Conservation (phyloP, 2,113 vertebrate genomes). For the Oncorhynchus clarkii region DNA sequence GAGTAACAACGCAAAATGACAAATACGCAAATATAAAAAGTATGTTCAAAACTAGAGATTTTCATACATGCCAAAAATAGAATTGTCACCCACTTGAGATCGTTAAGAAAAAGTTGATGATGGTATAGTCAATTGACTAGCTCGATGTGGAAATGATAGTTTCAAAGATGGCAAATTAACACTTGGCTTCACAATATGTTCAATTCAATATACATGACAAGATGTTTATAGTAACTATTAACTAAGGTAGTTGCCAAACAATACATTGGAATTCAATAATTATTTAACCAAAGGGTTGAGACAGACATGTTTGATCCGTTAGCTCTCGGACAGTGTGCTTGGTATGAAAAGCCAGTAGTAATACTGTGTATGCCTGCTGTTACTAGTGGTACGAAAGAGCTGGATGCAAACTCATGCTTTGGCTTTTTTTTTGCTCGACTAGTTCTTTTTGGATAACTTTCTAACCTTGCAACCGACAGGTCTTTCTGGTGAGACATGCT, state of each 20-base stretch:
- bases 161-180: conserved; percentile 39
- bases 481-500: conserved; percentile 55
- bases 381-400: conserved; percentile 45
- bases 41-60: neutral
- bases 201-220: conserved; percentile 59
- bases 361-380: conserved; percentile 31
- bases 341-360: conserved; percentile 35
- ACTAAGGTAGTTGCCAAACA: conserved; percentile 58
- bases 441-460: conserved; percentile 56
- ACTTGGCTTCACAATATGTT: conserved; percentile 59
- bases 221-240: conserved; percentile 42
- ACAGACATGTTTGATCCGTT: neutral
- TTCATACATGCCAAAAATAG: conserved; percentile 30
- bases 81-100: conserved; percentile 46
- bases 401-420: conserved; percentile 73
- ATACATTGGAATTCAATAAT: conserved; percentile 15
- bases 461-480: conserved; percentile 40
- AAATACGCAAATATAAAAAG: neutral
- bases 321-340: conserved; percentile 24
- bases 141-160: conserved; percentile 49
- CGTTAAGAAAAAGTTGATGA: neutral
- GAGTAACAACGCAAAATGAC: neutral
- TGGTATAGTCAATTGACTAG: conserved; percentile 39
- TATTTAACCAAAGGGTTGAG: conserved; percentile 27
- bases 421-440: conserved; percentile 44